Conservation (phyloP, 2,113 vertebrate species). For the Upupa epops region DNA sequence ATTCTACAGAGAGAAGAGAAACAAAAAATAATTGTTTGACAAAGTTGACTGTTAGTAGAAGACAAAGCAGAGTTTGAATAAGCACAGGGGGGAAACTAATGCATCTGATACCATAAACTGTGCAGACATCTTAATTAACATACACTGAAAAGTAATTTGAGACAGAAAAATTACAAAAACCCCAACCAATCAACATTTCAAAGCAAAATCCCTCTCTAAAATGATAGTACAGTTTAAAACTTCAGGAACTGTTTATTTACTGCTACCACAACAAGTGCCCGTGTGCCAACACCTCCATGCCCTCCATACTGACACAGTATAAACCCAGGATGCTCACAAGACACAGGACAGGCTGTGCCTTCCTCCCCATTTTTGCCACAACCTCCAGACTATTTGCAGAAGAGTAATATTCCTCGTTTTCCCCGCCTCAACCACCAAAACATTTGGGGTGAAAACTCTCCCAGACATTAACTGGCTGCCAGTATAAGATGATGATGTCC, state of each 20-base stretch:
- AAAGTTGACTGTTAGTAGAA: not conserved
- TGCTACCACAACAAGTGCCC: not conserved
- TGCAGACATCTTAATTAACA: not conserved
- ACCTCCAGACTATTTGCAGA: not conserved
- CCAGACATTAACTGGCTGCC: not conserved
- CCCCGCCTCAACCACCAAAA: not conserved
- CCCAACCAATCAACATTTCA: not conserved
- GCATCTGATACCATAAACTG: not conserved
- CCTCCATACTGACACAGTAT: accelerated
- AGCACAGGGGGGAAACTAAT: not conserved
- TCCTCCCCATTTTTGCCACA: not conserved
- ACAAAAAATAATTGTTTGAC: not conserved
- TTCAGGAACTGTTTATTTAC: not conserved
- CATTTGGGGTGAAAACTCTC: not conserved
- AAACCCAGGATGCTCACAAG: not conserved
- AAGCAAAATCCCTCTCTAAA: not conserved
- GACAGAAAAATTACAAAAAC: not conserved
- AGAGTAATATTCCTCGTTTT: not conserved
- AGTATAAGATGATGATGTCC: not conserved
- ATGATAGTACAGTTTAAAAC: not conserved
- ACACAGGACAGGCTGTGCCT: not conserved
- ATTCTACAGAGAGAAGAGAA: conserved; percentile 81
- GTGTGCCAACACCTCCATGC: not conserved
- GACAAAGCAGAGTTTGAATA: not conserved
- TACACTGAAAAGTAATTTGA: not conserved